Conservation (phyloP, 2,888 invertebrate species). For the Augochlorella aurata region DNA sequence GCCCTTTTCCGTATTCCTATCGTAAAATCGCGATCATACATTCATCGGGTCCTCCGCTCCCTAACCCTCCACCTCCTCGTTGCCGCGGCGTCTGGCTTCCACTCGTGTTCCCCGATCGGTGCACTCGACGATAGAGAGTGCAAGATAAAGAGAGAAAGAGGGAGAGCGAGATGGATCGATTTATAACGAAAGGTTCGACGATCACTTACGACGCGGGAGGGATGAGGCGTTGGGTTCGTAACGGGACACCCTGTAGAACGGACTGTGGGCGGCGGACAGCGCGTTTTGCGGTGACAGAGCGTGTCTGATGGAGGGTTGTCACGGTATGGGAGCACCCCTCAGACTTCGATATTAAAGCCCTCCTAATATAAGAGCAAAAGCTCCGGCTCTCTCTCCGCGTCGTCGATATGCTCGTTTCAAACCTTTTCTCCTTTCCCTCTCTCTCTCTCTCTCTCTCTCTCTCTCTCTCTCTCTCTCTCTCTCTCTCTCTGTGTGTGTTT, state of each 20-base stretch:
- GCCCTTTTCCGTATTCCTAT: conserved; percentile 39
- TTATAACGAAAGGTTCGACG: conserved; percentile 46
- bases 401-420: conserved; percentile 69
- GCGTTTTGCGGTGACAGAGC: conserved; percentile 80
- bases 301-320: conserved; percentile 81
- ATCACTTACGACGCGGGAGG: conserved; percentile 47
- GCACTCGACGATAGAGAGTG: conserved; percentile 27
- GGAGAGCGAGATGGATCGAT: conserved; percentile 47
- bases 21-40: conserved; percentile 45
- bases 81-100: conserved; percentile 29
- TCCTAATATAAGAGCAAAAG: conserved; percentile 79
- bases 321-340: conserved; percentile 78
- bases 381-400: conserved; percentile 51
- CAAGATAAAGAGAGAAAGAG: background rate
- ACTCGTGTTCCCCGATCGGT: conserved; percentile 52
- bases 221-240: conserved; percentile 40
- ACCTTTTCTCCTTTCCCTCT: conserved; percentile 58
- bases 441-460: background rate
- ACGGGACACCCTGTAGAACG: conserved; percentile 72
- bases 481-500: background rate
- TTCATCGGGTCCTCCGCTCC: conserved; percentile 26
- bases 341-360: conserved; percentile 79
- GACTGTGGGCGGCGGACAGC: conserved; percentile 71
- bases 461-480: background rate
- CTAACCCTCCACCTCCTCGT: background rate